Evolutionary conservation across 2,797 vertebrate genomes (phyloP), one percentile per base, ranked within the genome.

Genomic region (Enteromius anoplus): DNA sequence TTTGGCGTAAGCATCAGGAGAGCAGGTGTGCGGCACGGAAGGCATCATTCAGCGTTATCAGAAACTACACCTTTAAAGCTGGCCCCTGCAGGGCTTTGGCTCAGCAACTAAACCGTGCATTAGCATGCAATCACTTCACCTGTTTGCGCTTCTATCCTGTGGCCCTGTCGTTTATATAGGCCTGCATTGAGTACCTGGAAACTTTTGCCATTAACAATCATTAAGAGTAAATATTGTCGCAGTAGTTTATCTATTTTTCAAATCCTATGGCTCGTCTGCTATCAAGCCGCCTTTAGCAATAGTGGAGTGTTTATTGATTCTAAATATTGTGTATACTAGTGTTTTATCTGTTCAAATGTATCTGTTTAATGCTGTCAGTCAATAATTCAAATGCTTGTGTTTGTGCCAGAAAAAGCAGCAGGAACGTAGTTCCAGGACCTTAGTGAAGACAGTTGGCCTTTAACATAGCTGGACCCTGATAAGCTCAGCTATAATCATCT

Each of bases 401-500:
- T 69, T 69, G 11, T 45, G 40, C n/a, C 68, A 45, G 26, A 70
- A 70, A 68, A 17, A 9, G 40, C 14, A 17, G 12, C n/a, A 17
- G 42, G 68, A 70, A 45, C 45, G 68, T 45, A 26, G n/a, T 15
- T 69, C 42, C n/a, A 81, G 40, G 77, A 66, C 80, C 49, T 53
- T 42, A 55, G 29, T 47, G 29, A 75, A 21, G 78, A 81, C 53
- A 23, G 19, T 42, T 23, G 17, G 53, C 75, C 42, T 37, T 15
- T 49, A 75, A 70, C 32, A 49, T 65, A 82, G 51, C 76, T 71
- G 82, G 19, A 72, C 47, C 34, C 26, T 55, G 77, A 26, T 72
- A 23, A 60, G 42, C 23, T 81, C 84, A 83, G 40, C 53, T 37
- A 32, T 81, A 84, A 87, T 75, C 17, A 62, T 53, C 45, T 64